Base-by-base conservation (phyloP, 2,888 invertebrate species). In the Allygus modestus region DNA sequence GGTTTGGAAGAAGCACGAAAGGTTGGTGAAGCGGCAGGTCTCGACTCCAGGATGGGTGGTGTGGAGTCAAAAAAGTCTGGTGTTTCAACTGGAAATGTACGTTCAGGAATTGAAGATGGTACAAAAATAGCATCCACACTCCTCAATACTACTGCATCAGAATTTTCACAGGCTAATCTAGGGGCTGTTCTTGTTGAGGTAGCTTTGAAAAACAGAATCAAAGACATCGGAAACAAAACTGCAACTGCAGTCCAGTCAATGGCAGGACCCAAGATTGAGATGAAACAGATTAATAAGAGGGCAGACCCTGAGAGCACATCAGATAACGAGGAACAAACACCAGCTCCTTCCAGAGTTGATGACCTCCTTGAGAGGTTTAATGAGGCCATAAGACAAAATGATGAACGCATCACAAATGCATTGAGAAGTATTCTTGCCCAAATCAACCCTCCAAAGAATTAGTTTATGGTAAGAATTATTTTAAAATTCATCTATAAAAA, bases 151-250 rank as follows among this genome's bases (percentile, higher is more conserved):
- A 77, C 77, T 26, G 43, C 77, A 23, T 77, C 77, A 0, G 77
- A 77, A 20, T 46, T 77, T 51, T 77, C 77, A 20, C 77, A 77
- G 20, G 77, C 77, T 23, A 77, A 77, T 77, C 51, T 77, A 15
- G 77, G 77, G 7, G 77, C 77, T 17, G 77, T 77, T 43, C 51
- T 77, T 20, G 77, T 77, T 23, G 77, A 77, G n/a, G 46, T 77
- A 12, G 77, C 77, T 43, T 77, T 77, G 28, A 77, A 77, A 51
- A 77, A 77, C n/a, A 43, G 77, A 28, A 51, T 77, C 23, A 77
- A 77, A 77, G 77, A 77, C 51, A 77, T 77, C 46, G 77, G 77
- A 41, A 77, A 77, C 51, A 77, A 51, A 77, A 77, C 77, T 2
- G 51, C 77, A 20, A 51, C 46, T 11, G n/a, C 17, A n/a, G 77